Evolutionary conservation across 1,140 invertebrate species (phyloP), one percentile per base, ranked within the genome.

Genomic region (Lethrus apterus): DNA sequence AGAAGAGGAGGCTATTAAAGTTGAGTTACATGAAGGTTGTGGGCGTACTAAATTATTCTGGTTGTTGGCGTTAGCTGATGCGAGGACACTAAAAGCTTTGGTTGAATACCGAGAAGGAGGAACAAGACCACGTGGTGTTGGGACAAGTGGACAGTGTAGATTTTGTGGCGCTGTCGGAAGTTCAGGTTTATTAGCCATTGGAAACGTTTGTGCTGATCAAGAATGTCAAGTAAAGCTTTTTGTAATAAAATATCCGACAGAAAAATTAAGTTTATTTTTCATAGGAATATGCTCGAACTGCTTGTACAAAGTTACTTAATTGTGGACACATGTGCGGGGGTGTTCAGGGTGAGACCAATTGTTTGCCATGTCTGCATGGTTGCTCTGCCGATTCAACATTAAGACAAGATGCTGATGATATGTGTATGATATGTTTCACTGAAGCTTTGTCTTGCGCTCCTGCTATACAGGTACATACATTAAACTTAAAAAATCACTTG

Each of bases 401-500:
- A 10, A 85, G 86, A 18, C 93, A 97, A 70, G 94, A 98, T 68
- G 90, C 90, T 0, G 94, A 98, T 61, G 94, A 98, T 61, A 96
- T 98, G 91, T 99, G 95, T 69, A 98, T 98, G 91, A 94, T 98
- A 50, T 98, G 95, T 64, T 98, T 99, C 67, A 94, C 90, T 0
- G 94, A 98, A 64, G 90, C 94, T 0, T 69, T 99, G 2, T 86
- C 90, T 14, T 92, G 86, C 52, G 93, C 93, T 0, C 95, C 95
- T 10, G 89, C 92, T n/a, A 84, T 98, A 61, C 86, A 87, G 72
- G 84, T 61, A 51, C 5, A n/a, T 29, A 23, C 2, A n/a, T 2
- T 7, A 41, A 23, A 26, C 24, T 10, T 11, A 38, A 19, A 42
- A 8, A 17, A 30, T 24, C 14, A 50, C 11, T 13, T 41, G 5